Base-by-base conservation (phyloP, 1,140 invertebrate species). In the Lepidurus arcticus region DNA sequence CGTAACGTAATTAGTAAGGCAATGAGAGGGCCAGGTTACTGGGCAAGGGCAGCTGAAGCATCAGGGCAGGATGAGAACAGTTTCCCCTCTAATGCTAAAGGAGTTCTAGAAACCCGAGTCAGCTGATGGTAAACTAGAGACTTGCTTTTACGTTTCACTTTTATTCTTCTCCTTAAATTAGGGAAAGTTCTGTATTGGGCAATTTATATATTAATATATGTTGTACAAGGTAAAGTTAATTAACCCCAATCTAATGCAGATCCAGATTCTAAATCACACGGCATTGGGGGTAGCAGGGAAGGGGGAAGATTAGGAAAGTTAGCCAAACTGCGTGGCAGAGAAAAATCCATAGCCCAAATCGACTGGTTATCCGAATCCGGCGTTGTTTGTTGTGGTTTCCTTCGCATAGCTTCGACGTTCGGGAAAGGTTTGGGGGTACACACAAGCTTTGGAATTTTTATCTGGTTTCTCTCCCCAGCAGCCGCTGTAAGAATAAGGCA, bases 161-260 rank as follows among this genome's bases (percentile, higher is more conserved):
- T 34, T 34, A 34, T 34, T 34, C 34, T 34, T 34, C 34, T 34
- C 34, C 2, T 34, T 34, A 34, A 34, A 34, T 34, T 4, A 34
- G 2, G 34, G 34, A 34, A 26, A 34, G 34, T 34, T 34, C 34
- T 34, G 34, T 4, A 34, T 34, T 34, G 34, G 34, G 34, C 34
- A 3, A 34, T 34, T 34, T 34, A 34, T 34, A 34, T 4, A 34
- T 34, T 34, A 34, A 34, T 4, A 34, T 34, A 34, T 4, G 34
- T 34, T 34, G 34, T 34, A 34, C 3, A 34, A 34, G 34, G 34
- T 34, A 65, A 65, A 65, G n/a, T n/a, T 65, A 65, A 65, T 65
- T 65, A 65, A 65, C 53, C 53, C 53, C 53, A 65, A 65, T 65
- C 53, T 65, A 65, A 65, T 16, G 53, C 53, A 65, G 53, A 13